Evolutionary conservation across 2,888 invertebrate genomes (phyloP), one percentile per base, ranked within the genome.

Genomic region (Eurois occulta): DNA sequence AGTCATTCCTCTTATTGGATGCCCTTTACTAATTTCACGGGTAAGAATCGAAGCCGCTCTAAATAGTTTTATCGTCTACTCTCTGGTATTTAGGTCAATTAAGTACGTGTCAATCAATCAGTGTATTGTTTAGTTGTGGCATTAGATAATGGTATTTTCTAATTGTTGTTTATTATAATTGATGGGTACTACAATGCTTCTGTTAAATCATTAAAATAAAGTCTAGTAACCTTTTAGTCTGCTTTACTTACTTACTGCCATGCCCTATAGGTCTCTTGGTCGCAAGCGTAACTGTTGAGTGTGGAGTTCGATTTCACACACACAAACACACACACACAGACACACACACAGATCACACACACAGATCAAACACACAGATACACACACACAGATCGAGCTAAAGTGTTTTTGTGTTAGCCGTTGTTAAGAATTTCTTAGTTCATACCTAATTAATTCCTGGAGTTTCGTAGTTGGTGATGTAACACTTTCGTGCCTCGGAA

Each of bases 1-100:
- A 90, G 92, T 91, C 92, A 92, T 92, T 90, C 88, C 86, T 91
- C 91, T 90, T 91, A 93, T 93, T 92, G 91, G 87, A 82, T 81
- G 83, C 85, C 90, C 87, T 83, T 84, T 78, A 86, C 90, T 92
- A 90, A 91, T 92, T 91, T 89, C 87, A 80, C 80, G 87, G 88
- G 84, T 75, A 75, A 69, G 77, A 78, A 62, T 65, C 74, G 75
- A 82, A 81, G 80, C 81, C 75, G 75, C 24, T 78, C 87, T 78
- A 81, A 86, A 78, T 76, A 75, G 77, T 80, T 83, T 85, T 82
- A 84, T 84, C 81, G 69, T 79, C 72, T 77, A 55, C 77, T 78
- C 74, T 58, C 52, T 62, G 76, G 69, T 73, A 84, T 87, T 87
- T 65, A 69, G 78, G 74, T 71, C 78, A 77, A 81, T 85, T 80